These are phyloP conservation scores for Eupithecia vulgata DNA, from an alignment of 2,888 invertebrate genomes.

Conservation along the genomic window DNA sequence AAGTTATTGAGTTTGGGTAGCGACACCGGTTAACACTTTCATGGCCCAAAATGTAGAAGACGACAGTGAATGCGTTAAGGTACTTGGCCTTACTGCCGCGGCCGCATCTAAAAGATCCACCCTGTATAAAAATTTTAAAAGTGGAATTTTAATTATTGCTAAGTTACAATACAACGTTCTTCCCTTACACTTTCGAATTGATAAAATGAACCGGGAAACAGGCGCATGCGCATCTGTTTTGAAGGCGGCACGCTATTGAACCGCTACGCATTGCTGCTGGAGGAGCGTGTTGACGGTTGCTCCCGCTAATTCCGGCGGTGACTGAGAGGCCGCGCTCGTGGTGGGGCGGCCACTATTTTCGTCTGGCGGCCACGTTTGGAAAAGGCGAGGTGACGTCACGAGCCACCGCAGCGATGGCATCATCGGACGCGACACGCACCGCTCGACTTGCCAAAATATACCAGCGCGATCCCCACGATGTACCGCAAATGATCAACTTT, in stretches of 20 bases:
- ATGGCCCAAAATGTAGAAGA: too few species aligned
- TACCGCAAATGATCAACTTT: conserved; percentile 69
- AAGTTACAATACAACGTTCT: neutral
- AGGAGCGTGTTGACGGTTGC: conserved; percentile 53
- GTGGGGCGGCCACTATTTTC: conserved; percentile 82
- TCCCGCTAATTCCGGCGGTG: conserved; percentile 80
- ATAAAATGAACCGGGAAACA: conserved; percentile 28
- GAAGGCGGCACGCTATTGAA: conserved; percentile 40
- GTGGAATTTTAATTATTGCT: neutral
- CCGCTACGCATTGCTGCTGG: conserved; percentile 43
- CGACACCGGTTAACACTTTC: too few species aligned
- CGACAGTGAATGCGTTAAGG: too few species aligned
- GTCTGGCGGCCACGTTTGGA: conserved; percentile 84
- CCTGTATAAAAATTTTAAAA: too few species aligned
- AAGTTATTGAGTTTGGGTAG: too few species aligned
- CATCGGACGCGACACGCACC: conserved; percentile 80
- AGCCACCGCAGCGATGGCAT: conserved; percentile 81
- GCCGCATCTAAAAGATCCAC: too few species aligned
- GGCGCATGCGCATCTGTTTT: conserved; percentile 27
- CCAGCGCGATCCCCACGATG: conserved; percentile 66
- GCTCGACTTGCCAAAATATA: conserved; percentile 81
- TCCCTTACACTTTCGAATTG: neutral
- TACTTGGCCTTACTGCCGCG: too few species aligned
- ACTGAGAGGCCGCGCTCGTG: conserved; percentile 71
- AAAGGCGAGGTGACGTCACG: conserved; percentile 82